Evolutionary conservation across 2,888 invertebrate species (phyloP).

Genomic region (Timema cristinae): DNA sequence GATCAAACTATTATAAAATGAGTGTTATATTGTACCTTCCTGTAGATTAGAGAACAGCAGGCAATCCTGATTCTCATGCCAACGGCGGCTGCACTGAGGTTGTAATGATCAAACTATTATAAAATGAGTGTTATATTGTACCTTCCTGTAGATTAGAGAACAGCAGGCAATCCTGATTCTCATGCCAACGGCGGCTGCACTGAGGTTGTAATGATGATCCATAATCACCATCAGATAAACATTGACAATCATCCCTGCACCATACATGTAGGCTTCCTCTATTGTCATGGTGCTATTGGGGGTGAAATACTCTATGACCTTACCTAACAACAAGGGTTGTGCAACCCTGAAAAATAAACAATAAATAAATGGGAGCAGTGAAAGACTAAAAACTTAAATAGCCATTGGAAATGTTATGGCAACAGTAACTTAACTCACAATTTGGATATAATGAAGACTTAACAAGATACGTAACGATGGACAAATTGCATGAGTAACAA

Average conservation of each 20-base stretch:
- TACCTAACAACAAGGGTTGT: constrained; percentile 62
- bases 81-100: constrained; percentile 45
- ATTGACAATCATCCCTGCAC: constrained; percentile 56
- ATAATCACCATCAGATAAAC: constrained; percentile 57
- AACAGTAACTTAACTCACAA: no score
- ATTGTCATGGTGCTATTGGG: constrained; percentile 49
- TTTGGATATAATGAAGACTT: no score
- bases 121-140: constrained; percentile 39
- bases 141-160: constrained; percentile 80
- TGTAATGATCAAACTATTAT: no score
- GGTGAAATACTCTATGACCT: constrained; percentile 62
- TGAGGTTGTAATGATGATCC: constrained; percentile 57
- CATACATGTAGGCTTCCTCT: constrained; percentile 62
- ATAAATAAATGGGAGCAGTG: no score
- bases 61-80: constrained; percentile 77
- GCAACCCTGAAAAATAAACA: constrained; percentile 31
- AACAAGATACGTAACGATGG: no score
- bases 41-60: constrained; percentile 73
- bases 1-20: no score
- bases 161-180: constrained; percentile 71
- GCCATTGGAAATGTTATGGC: no score
- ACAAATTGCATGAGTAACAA: no score
- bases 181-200: constrained; percentile 67
- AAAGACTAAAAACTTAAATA: no score
- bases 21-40: constrained; percentile 58